Evolutionary conservation across 2,797 vertebrate genomes (phyloP).

Genomic region (Pseudomugil tenellus): DNA sequence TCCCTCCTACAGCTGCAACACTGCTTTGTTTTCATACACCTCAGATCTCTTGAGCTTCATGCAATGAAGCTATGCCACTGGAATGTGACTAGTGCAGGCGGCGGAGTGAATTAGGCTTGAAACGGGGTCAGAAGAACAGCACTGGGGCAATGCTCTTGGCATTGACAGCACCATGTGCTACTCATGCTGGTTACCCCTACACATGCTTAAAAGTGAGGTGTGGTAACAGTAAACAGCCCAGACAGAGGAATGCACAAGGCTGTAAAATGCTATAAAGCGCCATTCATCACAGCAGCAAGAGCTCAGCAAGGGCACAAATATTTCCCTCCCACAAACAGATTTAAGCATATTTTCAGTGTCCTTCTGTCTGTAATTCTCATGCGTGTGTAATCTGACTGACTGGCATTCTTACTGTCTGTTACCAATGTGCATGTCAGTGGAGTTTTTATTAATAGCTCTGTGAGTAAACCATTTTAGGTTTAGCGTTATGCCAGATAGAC

Average conservation of each 20-base stretch:
- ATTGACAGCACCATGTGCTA: constrained; percentile 62
- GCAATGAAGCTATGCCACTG: constrained; percentile 65
- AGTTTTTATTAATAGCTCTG: constrained; percentile 73
- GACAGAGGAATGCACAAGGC: constrained; percentile 65
- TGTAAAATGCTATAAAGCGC: constrained; percentile 60
- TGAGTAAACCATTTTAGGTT: constrained; percentile 75
- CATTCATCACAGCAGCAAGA: constrained; percentile 69
- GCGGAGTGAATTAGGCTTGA: constrained; percentile 52
- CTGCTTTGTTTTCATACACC: constrained; percentile 63
- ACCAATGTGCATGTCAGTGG: constrained; percentile 51
- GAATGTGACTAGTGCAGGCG: constrained; percentile 52
- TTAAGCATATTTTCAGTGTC: constrained; percentile 42
- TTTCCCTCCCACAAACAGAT: constrained; percentile 56
- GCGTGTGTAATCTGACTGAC: constrained; percentile 36
- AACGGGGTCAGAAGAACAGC: constrained; percentile 52
- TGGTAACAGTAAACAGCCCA: constrained; percentile 70
- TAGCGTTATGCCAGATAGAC: constrained; percentile 56
- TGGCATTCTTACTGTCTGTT: constrained; percentile 35
- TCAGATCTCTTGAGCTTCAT: constrained; percentile 67
- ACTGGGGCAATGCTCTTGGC: constrained; percentile 51
- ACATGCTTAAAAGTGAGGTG: constrained; percentile 57
- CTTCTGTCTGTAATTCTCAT: constrained; percentile 41
- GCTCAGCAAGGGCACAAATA: constrained; percentile 58
- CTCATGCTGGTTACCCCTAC: constrained; percentile 45
- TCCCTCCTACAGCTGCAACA: constrained; percentile 68